Evolutionary conservation across 2,888 invertebrate species (phyloP).

Genomic region (Linhomoeus sp.): DNA sequence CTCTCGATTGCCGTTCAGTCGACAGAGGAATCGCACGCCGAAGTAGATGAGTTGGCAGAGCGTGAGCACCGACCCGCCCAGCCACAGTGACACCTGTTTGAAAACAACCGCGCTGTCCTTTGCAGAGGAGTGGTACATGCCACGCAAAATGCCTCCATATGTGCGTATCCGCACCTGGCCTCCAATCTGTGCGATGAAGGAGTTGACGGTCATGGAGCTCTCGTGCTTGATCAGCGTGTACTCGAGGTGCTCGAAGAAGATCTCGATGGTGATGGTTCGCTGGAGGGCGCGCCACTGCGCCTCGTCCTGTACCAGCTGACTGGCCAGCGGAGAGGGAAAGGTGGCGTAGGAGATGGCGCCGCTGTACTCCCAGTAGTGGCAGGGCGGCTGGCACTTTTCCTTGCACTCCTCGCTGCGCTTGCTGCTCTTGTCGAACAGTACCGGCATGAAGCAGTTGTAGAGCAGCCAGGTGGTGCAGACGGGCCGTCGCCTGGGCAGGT

Average conservation of each 20-base stretch:
- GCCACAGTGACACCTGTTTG: slow-evolving; percentile 21
- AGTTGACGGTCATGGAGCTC: slow-evolving; percentile 15
- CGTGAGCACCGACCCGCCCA: slow-evolving; percentile 19
- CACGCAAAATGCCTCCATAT: too few relatives aligned
- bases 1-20: too few relatives aligned
- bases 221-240: slow-evolving; percentile 19
- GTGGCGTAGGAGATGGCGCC: slow-evolving; percentile 17
- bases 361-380: slow-evolving; percentile 17
- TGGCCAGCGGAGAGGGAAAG: slow-evolving; percentile 11
- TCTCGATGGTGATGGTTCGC: slow-evolving; percentile 5
- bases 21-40: too few relatives aligned
- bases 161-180: slow-evolving; percentile 3
- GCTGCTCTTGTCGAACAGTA: slow-evolving; percentile 5
- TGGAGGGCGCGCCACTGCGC: slow-evolving; percentile 6
- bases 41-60: slow-evolving; percentile 17
- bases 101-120: too few relatives aligned
- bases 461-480: slow-evolving; percentile 15
- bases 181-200: slow-evolving; percentile 20
- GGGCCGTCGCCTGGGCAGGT: too few relatives aligned
- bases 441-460: slow-evolving; percentile 12
- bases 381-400: slow-evolving; percentile 14
- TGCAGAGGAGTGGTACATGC: too few relatives aligned
- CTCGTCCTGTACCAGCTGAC: slow-evolving; percentile 1
- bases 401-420: not conserved
- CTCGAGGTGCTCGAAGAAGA: slow-evolving; percentile 16